Base-by-base conservation (phyloP, 2,888 invertebrate species). In the Apodemia duryi region DNA sequence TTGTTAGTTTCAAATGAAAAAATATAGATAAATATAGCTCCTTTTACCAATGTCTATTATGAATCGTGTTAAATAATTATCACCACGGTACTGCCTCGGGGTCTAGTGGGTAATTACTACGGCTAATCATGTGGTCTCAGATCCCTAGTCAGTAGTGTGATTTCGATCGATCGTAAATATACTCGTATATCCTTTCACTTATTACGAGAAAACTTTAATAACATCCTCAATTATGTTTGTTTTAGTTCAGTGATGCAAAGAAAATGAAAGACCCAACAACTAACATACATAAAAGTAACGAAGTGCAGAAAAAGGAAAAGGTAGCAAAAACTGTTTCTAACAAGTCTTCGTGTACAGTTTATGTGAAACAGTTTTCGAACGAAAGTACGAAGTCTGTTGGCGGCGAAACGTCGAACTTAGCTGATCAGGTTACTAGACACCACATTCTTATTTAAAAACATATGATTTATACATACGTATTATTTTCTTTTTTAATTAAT, bases 351-450 rank as follows among this genome's bases (percentile, higher is more conserved):
- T 73, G 0, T 75, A 75, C 1, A 76, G 72, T 28, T 73, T 66
- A 43, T 77, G 76, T 61, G 80, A 80, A 0, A 62, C 63, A 21
- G 78, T 9, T 29, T 29, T 28, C 62, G 13, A 29, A 9, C 46
- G 62, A 43, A 5, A 28, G 29, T 29, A 29, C 13, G 3, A n/a
- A 62, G 75, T 54, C 64, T 70, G 0, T 65, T 78, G 0, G 76
- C 29, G 79, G 79, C 0, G 86, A 84, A 38, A 75, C 86, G 0
- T 70, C 82, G 0, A 70, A 79, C 64, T 73, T 88, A 41, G 84
- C 78, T 43, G 85, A 87, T 29, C 88, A 89, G 81, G 89, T 90
- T 61, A 63, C 63, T 52, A 51, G 49, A 51, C 2, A 51, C 6
- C 49, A 51, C 49, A n/a, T 1, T 6, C 21, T 21, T 51, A 46